phyloP scores from a whole-genome alignment of 2,888 invertebrate genomes.

The Ormyrus thymus region DNA sequence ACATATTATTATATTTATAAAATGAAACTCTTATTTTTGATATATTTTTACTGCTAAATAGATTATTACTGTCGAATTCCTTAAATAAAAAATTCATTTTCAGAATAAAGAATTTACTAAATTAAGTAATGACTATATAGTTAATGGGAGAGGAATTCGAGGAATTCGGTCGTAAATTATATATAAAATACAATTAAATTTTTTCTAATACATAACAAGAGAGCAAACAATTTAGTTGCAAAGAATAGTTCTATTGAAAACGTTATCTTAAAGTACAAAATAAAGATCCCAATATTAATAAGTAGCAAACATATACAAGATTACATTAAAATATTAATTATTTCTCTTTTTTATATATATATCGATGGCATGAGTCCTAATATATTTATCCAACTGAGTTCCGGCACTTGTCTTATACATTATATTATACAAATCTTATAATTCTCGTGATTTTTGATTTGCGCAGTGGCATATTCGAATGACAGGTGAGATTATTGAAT shows the following conservation, averaged over 20 bases:
- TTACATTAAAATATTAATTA: background rate
- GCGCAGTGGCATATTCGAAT: slow-evolving; percentile 55
- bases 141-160: background rate
- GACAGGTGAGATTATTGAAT: slow-evolving; percentile 59
- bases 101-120: too few species aligned
- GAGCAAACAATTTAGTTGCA: background rate
- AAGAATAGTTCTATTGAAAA: background rate
- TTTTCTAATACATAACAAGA: background rate
- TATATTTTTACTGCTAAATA: slow-evolving; percentile 3
- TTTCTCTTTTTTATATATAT: slow-evolving; percentile 18
- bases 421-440: slow-evolving; percentile 32
- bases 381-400: slow-evolving; percentile 43
- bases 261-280: slow-evolving; percentile 1
- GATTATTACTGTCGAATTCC: background rate
- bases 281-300: background rate
- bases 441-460: slow-evolving; percentile 56
- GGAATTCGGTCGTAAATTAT: background rate
- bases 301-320: slow-evolving; percentile 2
- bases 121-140: too few species aligned
- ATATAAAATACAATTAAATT: background rate
- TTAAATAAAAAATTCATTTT: too few species aligned
- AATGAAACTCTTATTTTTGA: slow-evolving; percentile 19
- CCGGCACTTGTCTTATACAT: slow-evolving; percentile 1
- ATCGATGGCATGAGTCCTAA: slow-evolving; percentile 43
- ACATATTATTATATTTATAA: slow-evolving; percentile 2